Evolutionary conservation across 2,797 vertebrate species (phyloP), one percentile per base, ranked within the genome.

Genomic region (Octomys mimax): DNA sequence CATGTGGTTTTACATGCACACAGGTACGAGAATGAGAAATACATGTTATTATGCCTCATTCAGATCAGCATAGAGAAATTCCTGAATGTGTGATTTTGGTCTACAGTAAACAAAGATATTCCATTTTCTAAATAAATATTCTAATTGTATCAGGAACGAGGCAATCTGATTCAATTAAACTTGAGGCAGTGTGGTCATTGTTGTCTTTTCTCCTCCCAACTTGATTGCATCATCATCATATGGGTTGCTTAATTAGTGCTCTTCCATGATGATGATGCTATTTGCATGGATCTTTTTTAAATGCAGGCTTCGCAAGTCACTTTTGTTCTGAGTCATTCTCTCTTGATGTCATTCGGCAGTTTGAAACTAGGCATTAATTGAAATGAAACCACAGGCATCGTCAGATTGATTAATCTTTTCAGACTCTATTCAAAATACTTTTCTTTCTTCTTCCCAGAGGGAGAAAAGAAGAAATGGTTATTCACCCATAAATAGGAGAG

Each of bases 371-470:
- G 62, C 92, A 95, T 93, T 96, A 96, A 96, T 96, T 96, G 96
- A 97, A 98, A 96, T 97, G 86, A 98, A 97, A 93, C 86, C 96
- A 94, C 86, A 97, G 78, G 86, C 79, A 92, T 96, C 46, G 89
- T 97, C 57, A 89, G 93, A 94, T 80, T 92, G 85, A 96, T 96
- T 95, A 83, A 26, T 89, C 78, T 91, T 97, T 93, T 95, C 61
- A 73, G 77, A 88, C 26, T 86, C 71, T 80, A 91, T 90, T 90
- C 97, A 95, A 98, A 97, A 98, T 97, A 87, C 85, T 96, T 98
- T 97, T 96, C 96, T 97, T 96, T 97, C 92, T 97, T 97, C 89
- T 97, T 97, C 66, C 89, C 96, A 97, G 96, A 59, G 57, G 28
- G 28, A 26, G 79, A 70, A 96, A 87, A 57, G 86, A 84, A 88